Base-by-base conservation (phyloP, 2,888 invertebrate species). In the Xestia c-nigrum region DNA sequence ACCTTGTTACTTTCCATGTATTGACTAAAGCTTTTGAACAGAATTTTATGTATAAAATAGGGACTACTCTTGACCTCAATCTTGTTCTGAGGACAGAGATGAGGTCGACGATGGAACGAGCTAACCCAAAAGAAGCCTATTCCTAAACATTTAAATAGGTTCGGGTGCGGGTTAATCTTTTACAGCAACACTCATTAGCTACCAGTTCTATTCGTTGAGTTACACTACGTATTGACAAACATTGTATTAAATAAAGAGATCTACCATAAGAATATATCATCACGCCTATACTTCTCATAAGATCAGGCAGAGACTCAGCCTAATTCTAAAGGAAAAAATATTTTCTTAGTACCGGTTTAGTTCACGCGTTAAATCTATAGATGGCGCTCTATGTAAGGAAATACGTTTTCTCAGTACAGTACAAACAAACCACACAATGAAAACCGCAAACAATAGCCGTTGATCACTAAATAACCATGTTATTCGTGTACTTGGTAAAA, bases 391-490 rank as follows among this genome's bases (percentile, higher is more conserved):
- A 43, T 19, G n/a, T n/a, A 59, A 7, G n/a, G 4, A 61, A 71
- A 50, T 68, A 10, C 47, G 47, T 83, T 79, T 43, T 43, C 9
- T 24, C n/a, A n/a, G 14, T 47, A n/a, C 21, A 63, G 3, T 47
- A 69, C 47, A 72, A 81, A 63, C 14, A 61, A 65, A 64, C 38
- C 64, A 69, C 61, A 72, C 55, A 69, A 75, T 50, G 61, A 69
- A 72, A 81, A 66, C 67, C 59, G 47, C 63, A 65, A 71, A 86
- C 65, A 83, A 85, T 74, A 68, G 57, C 21, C 16, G 57, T 65
- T 63, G 68, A 76, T 63, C 57, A 84, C 66, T 84, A 87, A 81
- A 85, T 75, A 76, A 72, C 68, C 66, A 76, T 77, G 71, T 77
- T 85, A 78, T 76, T 72, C 75, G 67, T 74, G 47, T 68, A 65